Conservation (phyloP, 2,113 vertebrate species). For the Corapipo altera region DNA sequence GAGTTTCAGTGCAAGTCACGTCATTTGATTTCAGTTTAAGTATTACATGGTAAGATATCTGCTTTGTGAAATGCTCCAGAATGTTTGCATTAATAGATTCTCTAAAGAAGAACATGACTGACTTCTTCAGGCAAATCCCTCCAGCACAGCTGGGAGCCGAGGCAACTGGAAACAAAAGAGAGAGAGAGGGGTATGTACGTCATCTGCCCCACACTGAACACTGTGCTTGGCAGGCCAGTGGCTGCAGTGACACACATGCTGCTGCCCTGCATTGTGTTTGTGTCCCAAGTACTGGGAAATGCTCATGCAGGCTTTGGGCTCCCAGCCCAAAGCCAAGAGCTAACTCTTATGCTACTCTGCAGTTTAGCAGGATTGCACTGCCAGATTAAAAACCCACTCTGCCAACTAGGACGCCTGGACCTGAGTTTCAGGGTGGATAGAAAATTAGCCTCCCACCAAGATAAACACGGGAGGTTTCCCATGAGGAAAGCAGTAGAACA, state of each 20-base stretch:
- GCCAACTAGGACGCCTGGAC: rapidly evolving
- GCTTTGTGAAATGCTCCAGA: not conserved
- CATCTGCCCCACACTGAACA: not conserved
- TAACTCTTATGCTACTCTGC: rapidly evolving
- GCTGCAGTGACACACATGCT: not conserved
- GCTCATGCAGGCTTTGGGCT: not conserved
- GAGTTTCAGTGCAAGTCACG: not conserved
- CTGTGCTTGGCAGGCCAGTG: not conserved
- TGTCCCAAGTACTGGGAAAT: not conserved
- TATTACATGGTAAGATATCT: not conserved
- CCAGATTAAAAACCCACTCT: not conserved
- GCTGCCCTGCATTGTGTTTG: not conserved
- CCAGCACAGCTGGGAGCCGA: not conserved
- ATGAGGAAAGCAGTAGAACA: not conserved
- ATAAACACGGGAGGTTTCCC: rapidly evolving
- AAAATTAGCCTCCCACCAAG: not conserved
- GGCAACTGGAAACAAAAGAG: not conserved
- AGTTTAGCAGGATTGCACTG: not conserved
- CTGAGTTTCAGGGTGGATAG: not conserved
- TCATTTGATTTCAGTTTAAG: not conserved
- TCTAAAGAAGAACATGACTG: not conserved
- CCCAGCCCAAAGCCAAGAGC: not conserved
- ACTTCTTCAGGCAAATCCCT: not conserved
- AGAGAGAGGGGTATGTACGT: rapidly evolving
- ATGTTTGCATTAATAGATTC: not conserved